Evolutionary conservation across 2,888 invertebrate species (phyloP).

Genomic region (Ryuthela nishihirai): DNA sequence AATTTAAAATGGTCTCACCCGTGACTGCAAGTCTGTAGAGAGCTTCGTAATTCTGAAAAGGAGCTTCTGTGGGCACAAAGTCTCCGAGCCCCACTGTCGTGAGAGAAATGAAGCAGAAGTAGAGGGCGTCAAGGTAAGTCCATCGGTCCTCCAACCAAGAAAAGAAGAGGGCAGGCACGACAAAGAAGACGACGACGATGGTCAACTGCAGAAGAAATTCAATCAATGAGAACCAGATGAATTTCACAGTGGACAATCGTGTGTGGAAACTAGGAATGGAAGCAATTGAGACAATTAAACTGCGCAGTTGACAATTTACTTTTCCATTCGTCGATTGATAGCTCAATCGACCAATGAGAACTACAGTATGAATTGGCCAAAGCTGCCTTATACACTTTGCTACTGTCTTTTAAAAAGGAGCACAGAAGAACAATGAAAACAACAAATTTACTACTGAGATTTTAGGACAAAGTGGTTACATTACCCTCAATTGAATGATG

Average conservation of each 20-base stretch:
- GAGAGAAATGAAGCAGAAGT: constrained; percentile 96
- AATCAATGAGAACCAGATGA: not conserved
- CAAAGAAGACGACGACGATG: constrained; percentile 59
- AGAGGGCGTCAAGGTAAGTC: constrained; percentile 95
- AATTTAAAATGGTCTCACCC: constrained; percentile 59
- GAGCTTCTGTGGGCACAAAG: constrained; percentile 87
- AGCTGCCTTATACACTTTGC: no score
- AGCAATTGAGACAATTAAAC: no score
- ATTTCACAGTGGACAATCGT: no score
- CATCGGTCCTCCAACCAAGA: constrained; percentile 90
- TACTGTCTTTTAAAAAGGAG: constrained; percentile 2
- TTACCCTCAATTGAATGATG: no score
- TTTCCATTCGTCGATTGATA: no score
- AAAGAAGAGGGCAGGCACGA: constrained; percentile 87
- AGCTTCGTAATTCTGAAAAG: constrained; percentile 67
- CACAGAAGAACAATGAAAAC: constrained; percentile 2
- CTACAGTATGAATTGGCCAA: no score
- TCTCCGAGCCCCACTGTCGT: constrained; percentile 97
- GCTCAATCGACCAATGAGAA: no score
- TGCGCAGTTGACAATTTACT: no score
- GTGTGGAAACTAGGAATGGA: no score
- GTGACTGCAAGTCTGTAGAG: constrained; percentile 79
- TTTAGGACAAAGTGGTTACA: no score
- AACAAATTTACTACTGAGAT: no score
- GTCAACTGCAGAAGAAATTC: not conserved